phyloP scores from a whole-genome alignment of 2,113 vertebrate genomes.

The Leuciscus idus region DNA sequence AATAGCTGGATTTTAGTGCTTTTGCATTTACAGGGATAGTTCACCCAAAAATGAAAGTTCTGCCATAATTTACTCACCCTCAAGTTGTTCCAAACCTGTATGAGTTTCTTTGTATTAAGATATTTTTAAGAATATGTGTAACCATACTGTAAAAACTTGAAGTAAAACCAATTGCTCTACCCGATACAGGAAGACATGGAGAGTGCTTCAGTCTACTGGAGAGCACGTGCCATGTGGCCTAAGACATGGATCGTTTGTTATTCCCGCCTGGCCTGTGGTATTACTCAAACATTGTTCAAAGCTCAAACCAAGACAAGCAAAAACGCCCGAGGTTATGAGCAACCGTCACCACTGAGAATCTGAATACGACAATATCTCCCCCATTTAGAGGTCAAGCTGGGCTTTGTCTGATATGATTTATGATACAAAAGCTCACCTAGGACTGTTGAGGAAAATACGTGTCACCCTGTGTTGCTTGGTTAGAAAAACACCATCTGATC shows the following conservation, averaged over 20 bases:
- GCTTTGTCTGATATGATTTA: slow-evolving; percentile 94
- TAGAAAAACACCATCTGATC: slow-evolving; percentile 82
- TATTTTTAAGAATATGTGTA: neutral
- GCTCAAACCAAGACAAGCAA: slow-evolving; percentile 79
- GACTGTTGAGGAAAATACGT: slow-evolving; percentile 83
- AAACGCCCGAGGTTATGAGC: slow-evolving; percentile 85
- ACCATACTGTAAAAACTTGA: slow-evolving; percentile 1
- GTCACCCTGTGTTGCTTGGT: slow-evolving; percentile 78
- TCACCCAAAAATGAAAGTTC: no score
- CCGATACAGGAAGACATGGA: slow-evolving; percentile 46
- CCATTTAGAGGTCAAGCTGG: slow-evolving; percentile 95
- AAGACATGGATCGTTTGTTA: slow-evolving; percentile 68
- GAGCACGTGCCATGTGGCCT: slow-evolving; percentile 55
- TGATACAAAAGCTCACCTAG: slow-evolving; percentile 89
- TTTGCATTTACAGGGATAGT: neutral
- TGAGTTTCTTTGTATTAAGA: no score
- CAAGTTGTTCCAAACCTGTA: neutral
- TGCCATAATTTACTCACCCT: neutral
- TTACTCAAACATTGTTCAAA: slow-evolving; percentile 85
- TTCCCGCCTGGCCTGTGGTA: slow-evolving; percentile 76
- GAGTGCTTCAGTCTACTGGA: slow-evolving; percentile 47
- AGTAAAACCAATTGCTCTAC: slow-evolving; percentile 16
- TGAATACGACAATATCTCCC: slow-evolving; percentile 79
- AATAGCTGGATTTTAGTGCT: no score
- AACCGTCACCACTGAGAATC: slow-evolving; percentile 70